Evolutionary conservation across 2,113 vertebrate genomes (phyloP).

Genomic region (Hystrix brachyura): DNA sequence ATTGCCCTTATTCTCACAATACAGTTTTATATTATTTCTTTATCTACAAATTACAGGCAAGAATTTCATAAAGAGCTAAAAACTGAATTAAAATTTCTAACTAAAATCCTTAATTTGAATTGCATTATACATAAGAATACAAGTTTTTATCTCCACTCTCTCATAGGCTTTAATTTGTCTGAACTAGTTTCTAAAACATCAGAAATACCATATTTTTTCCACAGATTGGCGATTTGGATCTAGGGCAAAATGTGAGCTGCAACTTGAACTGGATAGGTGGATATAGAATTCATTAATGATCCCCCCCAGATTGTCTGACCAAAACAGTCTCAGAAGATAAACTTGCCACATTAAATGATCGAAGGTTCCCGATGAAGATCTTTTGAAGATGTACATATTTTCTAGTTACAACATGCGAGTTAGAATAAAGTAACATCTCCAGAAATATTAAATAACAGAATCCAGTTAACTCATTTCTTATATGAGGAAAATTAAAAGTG

Average conservation of each 20-base stretch:
- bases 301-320: background rate
- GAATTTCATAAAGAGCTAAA: background rate
- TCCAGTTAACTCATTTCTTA: background rate
- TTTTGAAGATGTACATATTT: constrained; percentile 7
- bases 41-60: background rate
- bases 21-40: background rate
- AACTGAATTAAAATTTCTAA: background rate
- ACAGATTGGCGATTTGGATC: background rate
- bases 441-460: constrained; percentile 7
- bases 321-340: constrained; percentile 18
- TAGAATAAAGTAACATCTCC: background rate
- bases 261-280: background rate
- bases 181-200: constrained; percentile 39
- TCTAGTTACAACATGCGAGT: background rate
- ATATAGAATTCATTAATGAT: constrained; percentile 44
- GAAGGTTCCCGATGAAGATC: background rate
- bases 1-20: background rate
- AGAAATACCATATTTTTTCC: background rate
- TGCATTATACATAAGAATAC: background rate
- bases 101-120: background rate
- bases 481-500: background rate
- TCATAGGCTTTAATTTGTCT: background rate
- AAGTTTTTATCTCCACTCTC: background rate
- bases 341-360: constrained; percentile 24
- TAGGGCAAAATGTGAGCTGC: background rate